Conservation (phyloP, 2,113 vertebrate genomes). For the Mystacornis crossleyi region DNA sequence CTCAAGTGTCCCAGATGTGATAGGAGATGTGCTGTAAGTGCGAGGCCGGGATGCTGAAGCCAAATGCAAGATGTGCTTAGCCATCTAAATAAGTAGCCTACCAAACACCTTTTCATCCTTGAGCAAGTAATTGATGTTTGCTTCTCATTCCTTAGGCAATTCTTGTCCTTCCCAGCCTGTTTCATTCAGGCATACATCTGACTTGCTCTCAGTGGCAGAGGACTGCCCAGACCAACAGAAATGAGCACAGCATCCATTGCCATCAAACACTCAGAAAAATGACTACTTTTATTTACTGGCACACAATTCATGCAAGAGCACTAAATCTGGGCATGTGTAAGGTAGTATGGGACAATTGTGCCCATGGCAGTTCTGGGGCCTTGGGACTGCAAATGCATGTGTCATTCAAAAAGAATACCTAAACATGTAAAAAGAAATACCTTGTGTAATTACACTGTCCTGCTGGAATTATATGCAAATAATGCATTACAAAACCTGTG, state of each 20-base stretch:
- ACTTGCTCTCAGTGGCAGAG: rapidly evolving
- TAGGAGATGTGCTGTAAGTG: neutral
- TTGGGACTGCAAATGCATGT: neutral
- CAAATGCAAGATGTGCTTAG: neutral
- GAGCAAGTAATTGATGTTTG: neutral
- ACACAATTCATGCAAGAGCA: neutral
- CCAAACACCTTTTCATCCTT: neutral
- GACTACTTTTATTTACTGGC: neutral
- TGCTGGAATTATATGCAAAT: neutral
- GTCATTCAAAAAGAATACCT: neutral
- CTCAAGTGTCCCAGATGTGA: neutral
- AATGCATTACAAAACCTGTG: neutral
- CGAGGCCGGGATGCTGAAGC: neutral
- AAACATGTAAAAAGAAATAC: neutral
- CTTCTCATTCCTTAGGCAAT: neutral
- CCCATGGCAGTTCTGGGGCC: neutral
- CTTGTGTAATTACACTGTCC: neutral
- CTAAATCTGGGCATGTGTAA: neutral
- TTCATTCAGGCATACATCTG: neutral
- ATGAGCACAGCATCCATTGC: neutral
- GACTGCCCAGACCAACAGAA: neutral
- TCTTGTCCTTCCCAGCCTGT: neutral
- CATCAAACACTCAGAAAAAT: neutral
- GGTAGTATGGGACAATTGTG: neutral
- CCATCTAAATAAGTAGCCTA: neutral